phyloP scores from a whole-genome alignment of 2,113 vertebrate species.

The Ciconia maguari region DNA sequence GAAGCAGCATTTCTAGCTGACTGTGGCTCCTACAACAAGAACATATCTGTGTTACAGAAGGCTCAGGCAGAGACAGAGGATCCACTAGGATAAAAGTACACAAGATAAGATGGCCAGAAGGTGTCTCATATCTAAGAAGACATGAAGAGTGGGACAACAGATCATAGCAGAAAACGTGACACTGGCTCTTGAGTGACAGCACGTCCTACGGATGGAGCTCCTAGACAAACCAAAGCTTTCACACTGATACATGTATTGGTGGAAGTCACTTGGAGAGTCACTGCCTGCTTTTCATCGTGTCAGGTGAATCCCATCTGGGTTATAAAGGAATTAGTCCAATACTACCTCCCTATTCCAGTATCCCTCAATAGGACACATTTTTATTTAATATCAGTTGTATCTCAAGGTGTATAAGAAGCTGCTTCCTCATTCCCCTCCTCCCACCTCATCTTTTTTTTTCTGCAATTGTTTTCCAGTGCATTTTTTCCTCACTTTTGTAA shows the following conservation, averaged over 20 bases:
- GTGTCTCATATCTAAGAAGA: not conserved
- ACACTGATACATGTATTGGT: fast-evolving
- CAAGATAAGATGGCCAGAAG: not conserved
- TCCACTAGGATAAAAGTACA: not conserved
- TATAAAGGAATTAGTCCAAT: not conserved
- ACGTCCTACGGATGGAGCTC: not conserved
- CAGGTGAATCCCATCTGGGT: not conserved
- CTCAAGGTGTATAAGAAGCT: not conserved
- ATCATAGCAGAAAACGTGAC: not conserved
- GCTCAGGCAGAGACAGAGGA: not conserved
- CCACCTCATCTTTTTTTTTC: not conserved
- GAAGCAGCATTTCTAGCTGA: not conserved
- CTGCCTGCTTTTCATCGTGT: not conserved
- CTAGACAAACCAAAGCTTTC: not conserved
- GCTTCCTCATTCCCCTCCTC: not conserved
- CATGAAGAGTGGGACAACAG: not conserved
- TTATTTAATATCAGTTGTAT: not conserved
- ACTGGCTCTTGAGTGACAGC: not conserved
- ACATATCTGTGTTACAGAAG: not conserved
- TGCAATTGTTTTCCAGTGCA: not conserved
- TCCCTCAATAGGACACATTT: not conserved
- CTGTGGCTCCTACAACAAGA: not conserved
- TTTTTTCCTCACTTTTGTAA: not conserved
- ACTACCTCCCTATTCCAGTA: not conserved
- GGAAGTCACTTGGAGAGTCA: not conserved